Base-by-base conservation (phyloP, 2,888 invertebrate species). In the Volucella inanis region DNA sequence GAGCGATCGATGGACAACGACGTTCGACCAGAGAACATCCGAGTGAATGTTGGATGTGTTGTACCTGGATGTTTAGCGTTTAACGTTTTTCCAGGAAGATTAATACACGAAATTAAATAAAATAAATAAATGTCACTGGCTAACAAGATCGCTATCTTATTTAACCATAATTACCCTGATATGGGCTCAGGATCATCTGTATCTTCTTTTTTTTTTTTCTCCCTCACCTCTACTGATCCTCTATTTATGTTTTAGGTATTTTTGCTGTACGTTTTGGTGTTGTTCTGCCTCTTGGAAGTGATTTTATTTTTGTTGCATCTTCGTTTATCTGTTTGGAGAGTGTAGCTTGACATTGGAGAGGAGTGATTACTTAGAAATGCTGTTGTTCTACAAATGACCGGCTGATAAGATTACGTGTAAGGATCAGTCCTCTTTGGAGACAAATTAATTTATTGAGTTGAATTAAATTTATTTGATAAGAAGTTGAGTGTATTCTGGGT, bases 91-190 rank as follows among this genome's bases (percentile, higher is more conserved):
- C 91, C 89, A 88, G 89, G 90, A 91, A 91, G 92, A 92, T 92
- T 91, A 92, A 92, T 92, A 91, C 91, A 90, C 90, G 88, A 92
- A 92, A 92, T 92, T 92, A 92, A 91, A 91, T 91, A 92, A 92
- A 91, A 91, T 92, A 92, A 91, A 92, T 92, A 92, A 92, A 91
- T 92, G 92, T 92, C 92, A 91, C 90, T 91, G 89, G 89, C 89
- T 89, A 91, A 92, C 92, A 92, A 91, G 92, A 92, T 92, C 90
- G 90, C 91, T 92, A 92, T 92, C 92, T 90, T 90, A 91, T 92
- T 92, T 92, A 92, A 92, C 92, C 92, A 91, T 92, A 92, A 92
- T 92, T 92, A 92, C 92, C 91, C 91, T 92, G 92, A 92, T 92
- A 92, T 92, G 91, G 92, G 92, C 72, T 72, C 81, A 82, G 86